Percentiles rank a stretch among this genome's conserved stretches.
phyloP scores from a whole-genome alignment of 2,888 invertebrate genomes.

The Theristus sp. region DNA sequence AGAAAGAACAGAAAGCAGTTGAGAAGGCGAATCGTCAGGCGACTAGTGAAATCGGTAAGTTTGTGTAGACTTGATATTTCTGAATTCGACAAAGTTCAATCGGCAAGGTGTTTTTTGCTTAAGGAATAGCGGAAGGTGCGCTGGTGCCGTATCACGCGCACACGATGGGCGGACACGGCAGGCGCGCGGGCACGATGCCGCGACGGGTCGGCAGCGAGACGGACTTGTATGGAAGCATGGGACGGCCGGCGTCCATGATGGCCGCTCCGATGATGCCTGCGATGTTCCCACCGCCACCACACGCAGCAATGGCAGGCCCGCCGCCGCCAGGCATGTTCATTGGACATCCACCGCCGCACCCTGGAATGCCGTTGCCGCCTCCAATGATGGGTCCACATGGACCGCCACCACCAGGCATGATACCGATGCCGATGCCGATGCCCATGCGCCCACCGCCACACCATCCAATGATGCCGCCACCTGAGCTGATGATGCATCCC shows the following conservation, averaged over 20 bases:
- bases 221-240: not conserved
- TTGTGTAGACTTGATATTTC: constrained; percentile 4
- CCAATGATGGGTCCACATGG: constrained; percentile 6
- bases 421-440: not conserved
- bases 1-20: too few relatives aligned
- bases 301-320: constrained; percentile 7
- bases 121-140: not conserved
- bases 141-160: constrained; percentile 2
- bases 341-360: constrained; percentile 11
- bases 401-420: constrained; percentile 9
- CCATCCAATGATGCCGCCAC: not conserved
- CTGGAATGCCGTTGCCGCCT: constrained; percentile 10
- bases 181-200: constrained; percentile 1
- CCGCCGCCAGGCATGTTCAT: not conserved
- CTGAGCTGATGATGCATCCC: not conserved
- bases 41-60: not conserved
- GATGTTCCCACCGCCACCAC: constrained; percentile 4
- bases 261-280: not conserved
- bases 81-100: not conserved
- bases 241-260: not conserved
- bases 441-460: not conserved
- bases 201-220: constrained; percentile 1
- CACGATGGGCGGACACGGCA: not conserved
- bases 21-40: too few relatives aligned
- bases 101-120: too few relatives aligned